Evolutionary conservation across 2,888 invertebrate species (phyloP).

Genomic region (Omphaloscelis lunosa): DNA sequence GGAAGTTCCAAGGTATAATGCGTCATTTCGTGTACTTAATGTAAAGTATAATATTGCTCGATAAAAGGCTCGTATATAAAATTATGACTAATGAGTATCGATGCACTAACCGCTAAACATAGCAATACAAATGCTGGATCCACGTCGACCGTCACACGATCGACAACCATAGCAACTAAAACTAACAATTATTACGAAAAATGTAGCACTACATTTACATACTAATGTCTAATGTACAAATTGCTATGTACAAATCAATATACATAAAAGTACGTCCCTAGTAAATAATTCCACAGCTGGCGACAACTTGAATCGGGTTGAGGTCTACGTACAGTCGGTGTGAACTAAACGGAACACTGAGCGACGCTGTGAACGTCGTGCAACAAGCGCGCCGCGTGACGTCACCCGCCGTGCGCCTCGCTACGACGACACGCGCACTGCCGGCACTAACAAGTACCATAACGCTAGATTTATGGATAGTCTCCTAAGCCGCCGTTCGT

Average conservation of each 20-base stretch:
- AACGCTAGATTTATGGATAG: neutral
- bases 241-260: slow-evolving; percentile 59
- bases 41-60: slow-evolving; percentile 62
- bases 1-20: slow-evolving; percentile 37
- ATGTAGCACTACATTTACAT: slow-evolving; percentile 53
- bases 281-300: slow-evolving; percentile 36
- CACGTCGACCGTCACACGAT: slow-evolving; percentile 55
- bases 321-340: neutral
- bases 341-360: neutral
- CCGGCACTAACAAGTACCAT: neutral
- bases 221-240: slow-evolving; percentile 55
- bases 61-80: slow-evolving; percentile 58
- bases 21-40: slow-evolving; percentile 43
- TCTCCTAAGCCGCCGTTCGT: neutral
- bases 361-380: neutral
- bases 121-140: slow-evolving; percentile 49
- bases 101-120: slow-evolving; percentile 56
- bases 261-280: slow-evolving; percentile 42
- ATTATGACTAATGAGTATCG: slow-evolving; percentile 72
- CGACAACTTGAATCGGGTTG: slow-evolving; percentile 16
- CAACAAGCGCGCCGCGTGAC: neutral
- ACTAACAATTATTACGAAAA: slow-evolving; percentile 39
- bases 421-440: neutral
- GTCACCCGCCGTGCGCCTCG: neutral
- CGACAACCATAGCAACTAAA: slow-evolving; percentile 34